Evolutionary conservation across 2,797 vertebrate genomes (phyloP).

Genomic region (Nothura maculosa): DNA sequence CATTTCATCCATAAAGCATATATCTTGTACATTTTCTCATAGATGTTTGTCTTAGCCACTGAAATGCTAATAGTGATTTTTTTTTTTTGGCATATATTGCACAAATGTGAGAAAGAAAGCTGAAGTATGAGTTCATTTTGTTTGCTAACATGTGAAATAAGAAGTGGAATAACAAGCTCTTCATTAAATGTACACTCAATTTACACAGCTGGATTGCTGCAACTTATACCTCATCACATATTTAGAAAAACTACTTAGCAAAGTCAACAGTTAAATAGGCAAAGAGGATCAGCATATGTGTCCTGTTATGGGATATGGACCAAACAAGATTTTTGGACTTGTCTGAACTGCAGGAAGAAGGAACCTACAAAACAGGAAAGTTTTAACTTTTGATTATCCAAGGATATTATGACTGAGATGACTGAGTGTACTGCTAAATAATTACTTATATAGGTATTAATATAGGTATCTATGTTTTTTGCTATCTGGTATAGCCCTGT

Average conservation of each 20-base stretch:
- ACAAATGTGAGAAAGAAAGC: background rate
- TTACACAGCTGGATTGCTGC: background rate
- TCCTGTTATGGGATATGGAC: background rate
- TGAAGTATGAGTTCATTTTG: background rate
- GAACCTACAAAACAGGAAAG: background rate
- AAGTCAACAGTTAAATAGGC: background rate
- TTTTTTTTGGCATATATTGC: background rate
- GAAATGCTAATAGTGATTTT: background rate
- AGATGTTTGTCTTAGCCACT: background rate
- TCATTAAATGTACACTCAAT: background rate
- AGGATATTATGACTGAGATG: background rate
- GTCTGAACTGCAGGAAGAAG: background rate
- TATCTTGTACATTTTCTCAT: background rate
- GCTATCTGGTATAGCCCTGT: background rate
- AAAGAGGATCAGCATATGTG: background rate
- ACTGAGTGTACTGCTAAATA: background rate
- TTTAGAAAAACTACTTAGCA: background rate
- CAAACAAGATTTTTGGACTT: background rate
- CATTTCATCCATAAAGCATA: background rate
- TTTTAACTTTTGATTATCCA: background rate
- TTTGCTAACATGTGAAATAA: background rate
- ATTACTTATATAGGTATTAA: background rate
- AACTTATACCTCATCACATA: background rate
- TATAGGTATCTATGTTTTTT: background rate
- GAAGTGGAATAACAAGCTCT: background rate